Conservation (phyloP, 2,113 vertebrate genomes). For the Hypanus sabinus region DNA sequence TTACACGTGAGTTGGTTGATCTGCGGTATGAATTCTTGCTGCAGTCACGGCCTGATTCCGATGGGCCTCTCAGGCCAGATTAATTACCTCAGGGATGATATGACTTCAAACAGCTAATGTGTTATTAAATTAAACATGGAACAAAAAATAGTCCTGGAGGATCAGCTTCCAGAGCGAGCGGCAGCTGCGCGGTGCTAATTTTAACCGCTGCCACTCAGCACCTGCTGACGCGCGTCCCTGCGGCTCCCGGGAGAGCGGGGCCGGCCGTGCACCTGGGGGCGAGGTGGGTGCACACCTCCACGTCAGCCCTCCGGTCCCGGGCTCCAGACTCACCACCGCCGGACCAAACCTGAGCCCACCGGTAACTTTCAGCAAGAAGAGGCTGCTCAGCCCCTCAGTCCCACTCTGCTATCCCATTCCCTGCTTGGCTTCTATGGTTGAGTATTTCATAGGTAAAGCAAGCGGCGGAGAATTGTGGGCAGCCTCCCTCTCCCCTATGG, state of each 20-base stretch:
- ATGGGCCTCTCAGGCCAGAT: not conserved
- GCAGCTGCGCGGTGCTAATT: not conserved
- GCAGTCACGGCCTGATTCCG: not conserved
- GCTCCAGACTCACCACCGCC: too few relatives aligned
- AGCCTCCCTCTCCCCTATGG: too few relatives aligned
- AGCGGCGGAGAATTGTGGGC: too few relatives aligned
- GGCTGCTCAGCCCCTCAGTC: not conserved
- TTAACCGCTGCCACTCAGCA: not conserved
- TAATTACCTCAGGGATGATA: not conserved
- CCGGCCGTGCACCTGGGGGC: not conserved
- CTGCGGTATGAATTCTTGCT: not conserved
- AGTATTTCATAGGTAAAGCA: too few relatives aligned
- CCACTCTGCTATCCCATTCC: not conserved
- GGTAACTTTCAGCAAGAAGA: not conserved
- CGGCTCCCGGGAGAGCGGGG: not conserved
- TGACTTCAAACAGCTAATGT: not conserved
- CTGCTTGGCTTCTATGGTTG: too few relatives aligned
- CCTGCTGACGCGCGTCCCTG: not conserved
- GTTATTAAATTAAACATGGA: slow-evolving; percentile 17
- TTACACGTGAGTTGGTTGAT: not conserved
- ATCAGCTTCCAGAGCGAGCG: not conserved
- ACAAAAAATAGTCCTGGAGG: not conserved
- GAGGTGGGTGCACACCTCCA: too few relatives aligned
- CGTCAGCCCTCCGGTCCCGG: not conserved
- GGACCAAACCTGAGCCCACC: too few relatives aligned